phyloP scores from a whole-genome alignment of 2,113 vertebrate genomes.

The Xenopus tropicalis region UCB_Xtro_10.0 CM004445.2:34543501-34544000 shows the following conservation, averaged over 20 bases:
- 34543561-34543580: slow-evolving; percentile 8
- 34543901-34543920: slow-evolving; percentile 23
- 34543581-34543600: slow-evolving; percentile 5
- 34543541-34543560: slow-evolving; percentile 10
- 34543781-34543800: slow-evolving; percentile 35
- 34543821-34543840: slow-evolving; percentile 27
- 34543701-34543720: slow-evolving; percentile 34
- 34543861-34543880: slow-evolving; percentile 10
- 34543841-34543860: slow-evolving; percentile 38
- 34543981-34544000: slow-evolving; percentile 27
- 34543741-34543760: slow-evolving; percentile 25
- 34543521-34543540: slow-evolving; percentile 23
- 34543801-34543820: slow-evolving; percentile 45
- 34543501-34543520: slow-evolving; percentile 9
- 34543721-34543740: slow-evolving; percentile 32
- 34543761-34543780: slow-evolving; percentile 30
- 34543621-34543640: slow-evolving; percentile 28
- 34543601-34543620: slow-evolving; percentile 24
- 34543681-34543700: slow-evolving; percentile 4
- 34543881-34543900: slow-evolving; percentile 39
- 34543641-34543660: slow-evolving; percentile 25
- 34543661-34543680: slow-evolving; percentile 17
- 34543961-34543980: slow-evolving; percentile 29
- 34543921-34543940: slow-evolving; percentile 10
- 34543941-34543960: slow-evolving; percentile 28